These are phyloP conservation scores for Zosterops lateralis DNA, from an alignment of 2,113 vertebrate genomes.

Conservation along the genomic window DNA sequence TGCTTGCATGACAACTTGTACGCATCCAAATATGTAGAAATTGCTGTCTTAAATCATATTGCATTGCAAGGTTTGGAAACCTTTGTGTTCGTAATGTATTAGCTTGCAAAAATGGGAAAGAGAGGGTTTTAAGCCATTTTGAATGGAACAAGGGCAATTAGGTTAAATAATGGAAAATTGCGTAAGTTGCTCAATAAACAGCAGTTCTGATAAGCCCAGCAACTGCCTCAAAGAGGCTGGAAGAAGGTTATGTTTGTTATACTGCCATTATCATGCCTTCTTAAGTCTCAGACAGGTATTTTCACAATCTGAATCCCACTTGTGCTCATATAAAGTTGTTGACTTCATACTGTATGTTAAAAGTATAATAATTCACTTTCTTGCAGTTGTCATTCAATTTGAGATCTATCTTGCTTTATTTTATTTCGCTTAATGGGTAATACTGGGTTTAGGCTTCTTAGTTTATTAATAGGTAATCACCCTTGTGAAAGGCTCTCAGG, in stretches of 20 bases:
- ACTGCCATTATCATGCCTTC: not conserved
- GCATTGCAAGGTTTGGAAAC: not conserved
- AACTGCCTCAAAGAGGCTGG: not conserved
- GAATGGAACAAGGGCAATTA: conserved; percentile 9
- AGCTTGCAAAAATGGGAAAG: not conserved
- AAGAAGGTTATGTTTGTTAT: not conserved
- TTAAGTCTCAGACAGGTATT: not conserved
- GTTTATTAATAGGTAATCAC: not conserved
- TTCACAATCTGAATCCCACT: not conserved
- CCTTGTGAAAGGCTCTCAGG: not conserved
- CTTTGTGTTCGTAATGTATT: not conserved
- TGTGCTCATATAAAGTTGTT: not conserved
- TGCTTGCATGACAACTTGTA: not conserved
- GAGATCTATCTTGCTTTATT: not conserved
- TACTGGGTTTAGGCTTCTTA: not conserved
- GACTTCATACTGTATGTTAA: not conserved
- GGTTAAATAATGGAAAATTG: conserved; percentile 29
- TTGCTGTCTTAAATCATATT: not conserved
- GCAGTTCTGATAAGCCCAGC: not conserved
- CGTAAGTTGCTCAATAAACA: not conserved
- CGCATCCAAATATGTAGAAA: not conserved
- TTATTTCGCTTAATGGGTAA: not conserved
- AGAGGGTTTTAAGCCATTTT: not conserved
- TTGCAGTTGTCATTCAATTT: not conserved
- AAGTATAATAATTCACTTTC: not conserved